Percentiles rank a stretch among this genome's conserved stretches.
These are phyloP conservation scores for Lophius americanus DNA, from an alignment of 2,797 vertebrate genomes.

Conservation along the genomic window DNA sequence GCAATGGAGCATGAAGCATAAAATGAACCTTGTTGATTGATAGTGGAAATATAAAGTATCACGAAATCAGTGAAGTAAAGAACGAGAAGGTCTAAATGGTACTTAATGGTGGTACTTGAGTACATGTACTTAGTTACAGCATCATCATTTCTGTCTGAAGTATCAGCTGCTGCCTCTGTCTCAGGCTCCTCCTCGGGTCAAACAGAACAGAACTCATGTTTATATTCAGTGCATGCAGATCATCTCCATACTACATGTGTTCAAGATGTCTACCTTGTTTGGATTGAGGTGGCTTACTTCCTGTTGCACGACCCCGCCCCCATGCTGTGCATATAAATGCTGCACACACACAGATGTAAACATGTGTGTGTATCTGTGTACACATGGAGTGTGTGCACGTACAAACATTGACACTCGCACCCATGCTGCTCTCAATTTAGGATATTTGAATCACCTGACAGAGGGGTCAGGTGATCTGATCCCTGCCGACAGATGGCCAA, in stretches of 20 bases:
- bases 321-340: background rate
- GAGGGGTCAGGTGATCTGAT: constrained; percentile 7
- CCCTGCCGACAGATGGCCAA: constrained; percentile 5
- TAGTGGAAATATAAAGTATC: background rate
- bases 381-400: background rate
- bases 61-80: background rate
- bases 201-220: background rate
- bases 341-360: background rate
- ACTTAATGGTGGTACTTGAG: no score
- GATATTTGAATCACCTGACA: constrained; percentile 19
- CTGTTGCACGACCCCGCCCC: background rate
- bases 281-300: background rate
- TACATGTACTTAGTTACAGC: background rate
- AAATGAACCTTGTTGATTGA: background rate
- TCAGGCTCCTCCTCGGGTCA: background rate
- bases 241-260: background rate
- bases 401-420: background rate
- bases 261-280: background rate
- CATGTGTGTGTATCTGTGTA: no score
- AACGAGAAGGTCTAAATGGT: no score
- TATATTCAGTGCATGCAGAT: background rate
- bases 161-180: background rate
- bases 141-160: background rate
- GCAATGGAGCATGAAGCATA: background rate
- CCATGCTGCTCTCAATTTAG: background rate